Evolutionary conservation across 2,888 invertebrate species (phyloP).

Genomic region (Labia minor): DNA sequence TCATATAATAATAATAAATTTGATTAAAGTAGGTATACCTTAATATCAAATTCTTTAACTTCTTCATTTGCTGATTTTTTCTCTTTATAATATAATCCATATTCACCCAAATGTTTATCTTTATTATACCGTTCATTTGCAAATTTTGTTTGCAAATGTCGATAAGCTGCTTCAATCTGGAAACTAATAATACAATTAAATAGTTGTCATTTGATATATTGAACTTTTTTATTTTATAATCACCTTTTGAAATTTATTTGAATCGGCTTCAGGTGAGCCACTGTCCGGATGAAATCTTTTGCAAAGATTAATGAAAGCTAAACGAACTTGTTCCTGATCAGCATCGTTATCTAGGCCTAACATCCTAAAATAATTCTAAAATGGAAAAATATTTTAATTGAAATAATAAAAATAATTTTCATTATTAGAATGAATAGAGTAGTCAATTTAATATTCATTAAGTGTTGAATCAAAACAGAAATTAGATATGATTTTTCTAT

Average conservation of each 20-base stretch:
- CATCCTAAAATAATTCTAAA: conserved; percentile 54
- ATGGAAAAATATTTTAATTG: no score
- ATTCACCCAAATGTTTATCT: conserved; percentile 34
- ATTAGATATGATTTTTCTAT: no score
- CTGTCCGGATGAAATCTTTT: conserved; percentile 81
- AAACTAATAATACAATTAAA: conserved; percentile 25
- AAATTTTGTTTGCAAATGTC: conserved; percentile 54
- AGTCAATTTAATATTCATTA: no score
- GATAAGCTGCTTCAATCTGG: conserved; percentile 62
- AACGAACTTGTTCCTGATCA: conserved; percentile 58
- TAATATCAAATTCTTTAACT: conserved; percentile 51
- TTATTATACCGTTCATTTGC: conserved; percentile 47
- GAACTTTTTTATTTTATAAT: conserved; percentile 32
- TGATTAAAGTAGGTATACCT: no score
- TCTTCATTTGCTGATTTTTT: conserved; percentile 37
- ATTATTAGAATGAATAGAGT: no score
- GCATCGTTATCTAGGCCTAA: conserved; percentile 56
- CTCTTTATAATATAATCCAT: conserved; percentile 33
- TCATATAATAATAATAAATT: no score
- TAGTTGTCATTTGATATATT: conserved; percentile 15
- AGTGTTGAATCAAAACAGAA: no score
- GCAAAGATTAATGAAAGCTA: conserved; percentile 62
- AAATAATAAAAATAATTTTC: no score
- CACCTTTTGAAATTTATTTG: conserved; percentile 57
- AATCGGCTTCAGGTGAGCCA: conserved; percentile 55